Base-by-base conservation (phyloP, 2,888 invertebrate species). In the Sesia apiformis region DNA sequence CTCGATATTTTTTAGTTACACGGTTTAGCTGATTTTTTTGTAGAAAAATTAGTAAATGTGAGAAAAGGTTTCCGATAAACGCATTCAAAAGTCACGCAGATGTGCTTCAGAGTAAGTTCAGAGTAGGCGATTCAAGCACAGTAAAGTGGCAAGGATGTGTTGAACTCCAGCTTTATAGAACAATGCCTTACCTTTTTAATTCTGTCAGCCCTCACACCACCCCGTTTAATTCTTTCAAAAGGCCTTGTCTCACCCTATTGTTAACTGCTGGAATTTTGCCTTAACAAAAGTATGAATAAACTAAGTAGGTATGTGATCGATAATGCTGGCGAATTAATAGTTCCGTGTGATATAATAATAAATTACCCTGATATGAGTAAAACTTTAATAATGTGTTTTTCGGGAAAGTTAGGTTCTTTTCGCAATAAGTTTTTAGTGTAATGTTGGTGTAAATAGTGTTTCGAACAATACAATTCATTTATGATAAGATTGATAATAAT, bases 181-280 rank as follows among this genome's bases (percentile, higher is more conserved):
- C 72, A 76, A 77, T 58, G 55, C 46, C 53, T 70, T n/a, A 62
- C 63, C 61, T 55, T 66, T 65, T 63, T 66, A 67, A 70, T 69
- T 69, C 65, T 62, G 62, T 67, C 63, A 60, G 59, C 52, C 53
- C 62, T 63, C 63, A 60, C 58, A 58, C 63, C 55, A 56, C 58
- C 58, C 64, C 62, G 66, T 74, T 69, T 64, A 65, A 63, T 67
- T 64, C 56, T 63, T 63, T 63, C 63, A 65, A 70, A 68, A 63
- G 66, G 60, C 58, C 58, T 46, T 53, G 58, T 60, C 65, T 58
- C 49, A 7, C 42, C 46, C 56, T 52, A 62, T 76, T 77, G 77
- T 78, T 73, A 62, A 67, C 62, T 64, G 66, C 66, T 63, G 57
- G 63, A 69, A 63, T 66, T 66, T 69, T 62, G 60, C 56, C 60